Conservation (phyloP, 2,888 invertebrate genomes). For the Synanthedon myopaeformis region DNA sequence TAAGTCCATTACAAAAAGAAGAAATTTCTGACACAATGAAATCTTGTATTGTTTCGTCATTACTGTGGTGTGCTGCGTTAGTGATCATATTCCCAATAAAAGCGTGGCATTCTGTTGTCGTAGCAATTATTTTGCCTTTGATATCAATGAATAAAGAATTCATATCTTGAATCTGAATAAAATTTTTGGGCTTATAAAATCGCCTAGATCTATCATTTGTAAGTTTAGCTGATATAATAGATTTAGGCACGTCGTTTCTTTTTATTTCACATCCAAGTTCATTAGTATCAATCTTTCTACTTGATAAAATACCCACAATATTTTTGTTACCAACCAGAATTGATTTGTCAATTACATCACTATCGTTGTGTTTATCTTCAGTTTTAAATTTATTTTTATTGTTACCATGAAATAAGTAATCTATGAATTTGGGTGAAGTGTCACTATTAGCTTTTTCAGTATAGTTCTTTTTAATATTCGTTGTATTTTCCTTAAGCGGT, state of each 20-base stretch:
- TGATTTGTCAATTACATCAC: too few species aligned
- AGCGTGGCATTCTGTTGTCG: slow-evolving; percentile 47
- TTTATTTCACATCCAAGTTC: too few species aligned
- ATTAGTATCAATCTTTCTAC: too few species aligned
- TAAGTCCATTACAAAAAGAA: slow-evolving; percentile 52
- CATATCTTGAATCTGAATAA: too few species aligned
- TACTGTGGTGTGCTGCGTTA: slow-evolving; percentile 29
- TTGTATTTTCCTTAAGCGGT: too few species aligned
- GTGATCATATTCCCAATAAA: slow-evolving; percentile 52
- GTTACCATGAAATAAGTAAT: too few species aligned
- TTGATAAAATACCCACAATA: too few species aligned
- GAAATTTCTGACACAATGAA: slow-evolving; percentile 50
- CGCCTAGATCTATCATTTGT: slow-evolving; percentile 11
- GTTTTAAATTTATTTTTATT: too few species aligned
- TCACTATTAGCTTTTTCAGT: background rate
- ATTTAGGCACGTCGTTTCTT: too few species aligned
- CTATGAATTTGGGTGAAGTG: background rate
- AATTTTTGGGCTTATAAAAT: slow-evolving; percentile 5
- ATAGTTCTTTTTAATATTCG: background rate
- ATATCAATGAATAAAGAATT: slow-evolving; percentile 39
- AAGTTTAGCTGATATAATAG: too few species aligned
- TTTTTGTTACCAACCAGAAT: too few species aligned
- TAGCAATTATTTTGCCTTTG: slow-evolving; percentile 51
- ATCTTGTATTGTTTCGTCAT: slow-evolving; percentile 37
- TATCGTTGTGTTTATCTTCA: too few species aligned